Conservation (phyloP, 2,888 invertebrate genomes). For the Ophion ventricosus region DNA sequence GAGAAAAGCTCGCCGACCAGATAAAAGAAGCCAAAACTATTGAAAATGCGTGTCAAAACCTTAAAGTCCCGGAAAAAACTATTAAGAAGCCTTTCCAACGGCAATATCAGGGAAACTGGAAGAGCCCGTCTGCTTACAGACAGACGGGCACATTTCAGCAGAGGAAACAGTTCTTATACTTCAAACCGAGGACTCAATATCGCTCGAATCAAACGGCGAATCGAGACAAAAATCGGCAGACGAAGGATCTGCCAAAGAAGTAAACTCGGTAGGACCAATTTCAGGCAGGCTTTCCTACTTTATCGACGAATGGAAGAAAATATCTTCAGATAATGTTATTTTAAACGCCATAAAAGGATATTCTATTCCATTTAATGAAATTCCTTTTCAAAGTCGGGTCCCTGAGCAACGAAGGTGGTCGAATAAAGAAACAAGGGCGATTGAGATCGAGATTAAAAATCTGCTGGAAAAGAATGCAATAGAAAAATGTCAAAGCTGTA, state of each 20-base stretch:
- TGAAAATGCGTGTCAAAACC: too few species aligned
- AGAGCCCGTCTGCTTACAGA: too few species aligned
- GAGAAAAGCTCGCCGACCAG: slow-evolving; percentile 51
- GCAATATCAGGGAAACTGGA: too few species aligned
- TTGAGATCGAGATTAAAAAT: slow-evolving; percentile 34
- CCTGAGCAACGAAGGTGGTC: slow-evolving; percentile 42
- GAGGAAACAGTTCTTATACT: too few species aligned
- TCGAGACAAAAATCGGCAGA: slow-evolving; percentile 44
- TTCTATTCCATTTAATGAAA: slow-evolving; percentile 40
- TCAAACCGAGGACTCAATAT: too few species aligned
- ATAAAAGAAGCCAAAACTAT: too few species aligned
- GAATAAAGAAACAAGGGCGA: slow-evolving; percentile 7
- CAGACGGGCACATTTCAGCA: too few species aligned
- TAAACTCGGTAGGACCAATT: slow-evolving; percentile 25
- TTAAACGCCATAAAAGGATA: slow-evolving; percentile 50
- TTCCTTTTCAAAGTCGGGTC: slow-evolving; percentile 1
- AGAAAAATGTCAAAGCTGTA: too few species aligned
- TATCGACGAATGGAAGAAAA: slow-evolving; percentile 26
- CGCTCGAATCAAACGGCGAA: too few species aligned
- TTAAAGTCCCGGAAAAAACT: too few species aligned
- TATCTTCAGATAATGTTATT: slow-evolving; percentile 40
- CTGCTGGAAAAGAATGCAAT: slow-evolving; percentile 22
- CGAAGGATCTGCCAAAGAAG: slow-evolving; percentile 48
- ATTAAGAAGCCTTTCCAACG: too few species aligned
- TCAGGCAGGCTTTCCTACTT: slow-evolving; percentile 40